Percentiles rank a stretch among this genome's conserved stretches.
Conservation (phyloP, 2,888 invertebrate species). For the Euzetes globulus region DNA sequence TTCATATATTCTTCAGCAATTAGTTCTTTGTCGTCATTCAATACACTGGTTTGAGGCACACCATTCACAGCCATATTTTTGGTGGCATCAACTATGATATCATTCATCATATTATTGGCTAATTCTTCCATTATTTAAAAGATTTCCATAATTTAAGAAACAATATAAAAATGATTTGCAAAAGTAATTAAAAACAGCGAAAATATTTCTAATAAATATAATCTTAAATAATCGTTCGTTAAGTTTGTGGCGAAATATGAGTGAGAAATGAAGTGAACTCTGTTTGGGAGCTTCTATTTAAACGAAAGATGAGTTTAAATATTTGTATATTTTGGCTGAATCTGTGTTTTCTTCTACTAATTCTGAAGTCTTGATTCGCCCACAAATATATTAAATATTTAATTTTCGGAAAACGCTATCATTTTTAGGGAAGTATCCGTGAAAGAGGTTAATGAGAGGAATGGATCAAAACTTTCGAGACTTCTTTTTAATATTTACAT, state of each 20-base stretch:
- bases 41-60: not conserved
- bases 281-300: not conserved
- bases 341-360: not conserved
- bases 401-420: not conserved
- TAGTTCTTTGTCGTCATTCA: conserved; percentile 16
- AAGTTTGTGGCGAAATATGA: too few species aligned
- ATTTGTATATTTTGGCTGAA: conserved; percentile 1
- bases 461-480: not conserved
- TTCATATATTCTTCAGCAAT: not conserved
- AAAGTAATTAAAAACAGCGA: not conserved
- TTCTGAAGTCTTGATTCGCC: not conserved
- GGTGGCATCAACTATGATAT: not conserved
- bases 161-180: not conserved
- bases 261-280: not conserved
- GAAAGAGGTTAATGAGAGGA: not conserved
- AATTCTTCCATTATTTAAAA: conserved; percentile 2
- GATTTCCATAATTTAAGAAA: not conserved
- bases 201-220: too few species aligned
- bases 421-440: not conserved
- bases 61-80: not conserved
- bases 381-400: conserved; percentile 12
- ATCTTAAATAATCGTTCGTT: too few species aligned
- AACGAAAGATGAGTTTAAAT: not conserved
- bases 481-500: not conserved
- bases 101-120: conserved; percentile 1